Percentiles rank a stretch among this genome's conserved stretches.
These are phyloP conservation scores for Ricordea florida DNA, from an alignment of 92 coral and sea anemone genomes.

Conservation along the genomic window DNA sequence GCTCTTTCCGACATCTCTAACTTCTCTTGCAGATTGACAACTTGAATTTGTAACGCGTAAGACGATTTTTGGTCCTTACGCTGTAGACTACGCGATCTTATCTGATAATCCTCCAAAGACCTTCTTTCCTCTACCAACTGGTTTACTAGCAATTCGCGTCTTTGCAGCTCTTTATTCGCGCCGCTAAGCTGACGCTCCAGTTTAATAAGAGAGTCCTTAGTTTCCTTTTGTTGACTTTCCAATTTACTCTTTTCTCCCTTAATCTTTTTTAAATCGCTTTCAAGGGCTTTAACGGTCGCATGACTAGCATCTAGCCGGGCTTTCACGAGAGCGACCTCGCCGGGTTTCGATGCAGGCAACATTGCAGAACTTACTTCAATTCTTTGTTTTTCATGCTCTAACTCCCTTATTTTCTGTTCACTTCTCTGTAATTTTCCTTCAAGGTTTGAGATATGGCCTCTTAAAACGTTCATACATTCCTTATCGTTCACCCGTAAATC, in stretches of 20 bases:
- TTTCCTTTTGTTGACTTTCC: constrained; percentile 37
- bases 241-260: constrained; percentile 50
- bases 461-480: constrained; percentile 76
- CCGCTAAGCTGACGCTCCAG: constrained; percentile 47
- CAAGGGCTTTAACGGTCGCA: constrained; percentile 63
- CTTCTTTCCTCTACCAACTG: constrained; percentile 66
- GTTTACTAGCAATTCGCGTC: constrained; percentile 54
- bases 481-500: constrained; percentile 77
- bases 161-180: constrained; percentile 45
- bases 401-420: constrained; percentile 62
- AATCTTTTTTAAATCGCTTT: constrained; percentile 43
- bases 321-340: constrained; percentile 35
- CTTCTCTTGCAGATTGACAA: constrained; percentile 78
- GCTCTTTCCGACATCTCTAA: constrained; percentile 56
- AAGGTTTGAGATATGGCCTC: constrained; percentile 65
- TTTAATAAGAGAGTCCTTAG: constrained; percentile 48
- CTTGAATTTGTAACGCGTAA: constrained; percentile 77
- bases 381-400: constrained; percentile 60
- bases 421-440: constrained; percentile 71
- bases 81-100: constrained; percentile 68
- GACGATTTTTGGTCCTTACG: constrained; percentile 83
- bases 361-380: constrained; percentile 32
- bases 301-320: constrained; percentile 53
- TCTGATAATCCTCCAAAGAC: constrained; percentile 61
- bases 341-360: constrained; percentile 14